These are phyloP conservation scores for Scolopax rusticola DNA, from an alignment of 2,797 vertebrate genomes.

Conservation along the genomic window DNA sequence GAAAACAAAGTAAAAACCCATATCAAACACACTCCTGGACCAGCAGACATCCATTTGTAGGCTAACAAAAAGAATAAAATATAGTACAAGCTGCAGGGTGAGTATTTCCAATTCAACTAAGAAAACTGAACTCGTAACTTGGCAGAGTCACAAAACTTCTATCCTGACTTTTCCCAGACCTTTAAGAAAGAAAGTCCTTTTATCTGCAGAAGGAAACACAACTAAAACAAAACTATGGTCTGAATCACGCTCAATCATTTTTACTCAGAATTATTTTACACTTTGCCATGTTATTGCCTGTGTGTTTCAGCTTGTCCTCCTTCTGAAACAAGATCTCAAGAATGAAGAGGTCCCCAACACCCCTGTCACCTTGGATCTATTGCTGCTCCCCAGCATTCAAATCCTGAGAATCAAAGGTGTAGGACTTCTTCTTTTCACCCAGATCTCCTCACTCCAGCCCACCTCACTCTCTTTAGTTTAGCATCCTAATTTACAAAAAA, in stretches of 20 bases:
- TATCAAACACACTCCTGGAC: background rate
- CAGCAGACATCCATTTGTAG: background rate
- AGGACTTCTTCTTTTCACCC: background rate
- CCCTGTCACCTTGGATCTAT: background rate
- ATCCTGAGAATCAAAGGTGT: background rate
- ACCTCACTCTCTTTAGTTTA: background rate
- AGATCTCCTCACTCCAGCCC: background rate
- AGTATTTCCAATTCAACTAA: background rate
- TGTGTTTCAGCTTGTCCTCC: background rate
- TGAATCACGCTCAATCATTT: background rate
- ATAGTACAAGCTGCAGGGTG: background rate
- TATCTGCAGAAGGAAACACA: background rate
- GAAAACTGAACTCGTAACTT: background rate
- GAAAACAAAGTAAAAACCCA: conserved; percentile 31
- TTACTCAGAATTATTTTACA: background rate
- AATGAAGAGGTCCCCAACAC: background rate
- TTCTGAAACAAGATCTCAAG: background rate
- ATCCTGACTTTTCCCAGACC: background rate
- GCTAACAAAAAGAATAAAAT: background rate
- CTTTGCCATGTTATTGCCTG: background rate
- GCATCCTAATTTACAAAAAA: background rate
- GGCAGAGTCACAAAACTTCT: background rate
- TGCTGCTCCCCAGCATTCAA: background rate
- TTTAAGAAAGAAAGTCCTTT: background rate
- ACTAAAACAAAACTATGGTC: background rate